Evolutionary conservation across 2,113 vertebrate species (phyloP).

Genomic region (Elgaria multicarinata): DNA sequence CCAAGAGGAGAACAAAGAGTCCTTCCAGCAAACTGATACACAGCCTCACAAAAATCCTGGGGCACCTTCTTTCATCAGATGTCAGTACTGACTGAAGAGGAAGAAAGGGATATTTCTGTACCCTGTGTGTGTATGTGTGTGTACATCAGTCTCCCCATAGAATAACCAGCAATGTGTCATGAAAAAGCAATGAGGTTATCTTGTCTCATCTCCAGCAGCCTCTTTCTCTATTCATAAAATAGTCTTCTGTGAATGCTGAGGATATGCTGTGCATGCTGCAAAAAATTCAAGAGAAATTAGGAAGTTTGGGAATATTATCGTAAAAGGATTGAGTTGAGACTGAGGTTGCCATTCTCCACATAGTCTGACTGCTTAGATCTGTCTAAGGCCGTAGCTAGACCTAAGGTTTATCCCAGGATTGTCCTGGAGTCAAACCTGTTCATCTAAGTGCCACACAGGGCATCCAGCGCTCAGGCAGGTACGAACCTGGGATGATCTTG

Average conservation of each 20-base stretch:
- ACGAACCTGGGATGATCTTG: too few species aligned
- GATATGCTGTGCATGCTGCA: too few species aligned
- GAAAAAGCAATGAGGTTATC: background rate
- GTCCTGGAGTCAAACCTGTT: too few species aligned
- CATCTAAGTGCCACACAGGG: too few species aligned
- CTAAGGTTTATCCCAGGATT: too few species aligned
- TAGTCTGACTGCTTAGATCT: background rate
- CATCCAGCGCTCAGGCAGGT: too few species aligned
- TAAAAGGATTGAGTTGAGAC: background rate
- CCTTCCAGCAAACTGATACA: conserved; percentile 4
- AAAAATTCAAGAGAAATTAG: background rate
- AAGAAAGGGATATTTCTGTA: background rate
- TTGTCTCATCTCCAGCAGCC: background rate
- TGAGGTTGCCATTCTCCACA: background rate
- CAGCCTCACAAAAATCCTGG: background rate
- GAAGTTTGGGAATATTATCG: background rate
- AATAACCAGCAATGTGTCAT: background rate
- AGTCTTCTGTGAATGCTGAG: background rate
- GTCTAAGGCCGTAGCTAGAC: too few species aligned
- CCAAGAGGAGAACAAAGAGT: conserved; percentile 8
- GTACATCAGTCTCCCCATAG: background rate
- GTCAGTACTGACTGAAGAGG: rapidly evolving
- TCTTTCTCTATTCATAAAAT: background rate
- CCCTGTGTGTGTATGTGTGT: background rate
- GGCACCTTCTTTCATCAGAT: rapidly evolving